Percentiles rank a stretch among this genome's conserved stretches.
Evolutionary conservation across 2,888 invertebrate genomes (phyloP).

Genomic region (Mechanitis mazaeus): DNA sequence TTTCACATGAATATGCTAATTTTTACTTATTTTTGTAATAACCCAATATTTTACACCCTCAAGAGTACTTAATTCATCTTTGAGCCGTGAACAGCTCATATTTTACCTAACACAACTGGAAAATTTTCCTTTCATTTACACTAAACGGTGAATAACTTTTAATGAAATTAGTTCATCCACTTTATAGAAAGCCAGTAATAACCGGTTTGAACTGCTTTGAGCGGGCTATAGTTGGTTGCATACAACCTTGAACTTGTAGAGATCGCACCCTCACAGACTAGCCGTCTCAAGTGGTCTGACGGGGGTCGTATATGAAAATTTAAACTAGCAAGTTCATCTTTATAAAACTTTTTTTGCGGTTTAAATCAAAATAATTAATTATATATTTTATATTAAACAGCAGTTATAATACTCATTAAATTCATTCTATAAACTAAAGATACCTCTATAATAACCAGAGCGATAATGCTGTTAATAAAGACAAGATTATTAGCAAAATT

Average conservation of each 20-base stretch:
- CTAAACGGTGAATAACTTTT: conserved; percentile 3
- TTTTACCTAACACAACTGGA: neutral
- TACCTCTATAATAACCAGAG: no score
- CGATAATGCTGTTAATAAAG: no score
- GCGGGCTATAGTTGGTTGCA: conserved; percentile 19
- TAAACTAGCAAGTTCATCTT: conserved; percentile 18
- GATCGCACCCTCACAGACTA: conserved; percentile 39
- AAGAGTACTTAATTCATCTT: no score
- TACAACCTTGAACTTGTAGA: conserved; percentile 45
- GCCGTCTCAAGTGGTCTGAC: conserved; percentile 31
- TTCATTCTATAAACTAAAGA: no score
- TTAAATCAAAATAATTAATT: neutral
- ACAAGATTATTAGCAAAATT: no score
- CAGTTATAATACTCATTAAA: no score
- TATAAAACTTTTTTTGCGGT: conserved; percentile 13
- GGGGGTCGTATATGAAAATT: conserved; percentile 21
- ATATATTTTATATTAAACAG: neutral
- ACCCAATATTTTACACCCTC: no score
- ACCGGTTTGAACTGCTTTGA: conserved; percentile 4
- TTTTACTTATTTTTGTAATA: no score
- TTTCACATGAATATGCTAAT: no score
- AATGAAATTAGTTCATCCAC: conserved; percentile 5
- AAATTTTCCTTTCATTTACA: neutral
- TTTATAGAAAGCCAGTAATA: conserved; percentile 15
- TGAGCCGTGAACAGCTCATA: neutral